A percentile compares a stretch with the other conserved stretches of the same genome.
Evolutionary conservation across 2,888 invertebrate genomes (phyloP).

Genomic region (Philaethria dido): DNA sequence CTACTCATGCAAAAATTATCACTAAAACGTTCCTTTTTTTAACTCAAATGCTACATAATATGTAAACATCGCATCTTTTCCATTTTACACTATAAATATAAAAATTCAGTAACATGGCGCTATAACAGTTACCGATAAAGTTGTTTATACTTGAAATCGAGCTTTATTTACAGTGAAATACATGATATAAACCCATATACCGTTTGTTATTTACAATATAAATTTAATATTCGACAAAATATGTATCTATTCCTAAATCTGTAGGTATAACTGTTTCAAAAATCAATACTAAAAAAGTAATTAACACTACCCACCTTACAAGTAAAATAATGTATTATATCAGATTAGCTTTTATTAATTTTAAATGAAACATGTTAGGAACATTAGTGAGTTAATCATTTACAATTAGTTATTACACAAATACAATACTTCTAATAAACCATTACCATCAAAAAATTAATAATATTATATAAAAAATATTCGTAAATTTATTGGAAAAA

Average conservation of each 20-base stretch:
- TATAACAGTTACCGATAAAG: constrained; percentile 8
- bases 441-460: constrained; percentile 30
- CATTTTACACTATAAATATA: neutral
- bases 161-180: constrained; percentile 31
- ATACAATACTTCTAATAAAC: constrained; percentile 26
- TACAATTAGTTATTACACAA: constrained; percentile 27
- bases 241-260: neutral
- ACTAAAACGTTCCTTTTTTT: no score
- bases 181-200: constrained; percentile 20
- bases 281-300: neutral
- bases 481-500: constrained; percentile 24
- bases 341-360: constrained; percentile 5
- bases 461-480: constrained; percentile 25
- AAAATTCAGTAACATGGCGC: neutral
- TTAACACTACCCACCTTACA: constrained; percentile 15
- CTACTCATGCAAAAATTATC: no score
- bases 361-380: constrained; percentile 32
- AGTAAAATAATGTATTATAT: constrained; percentile 7
- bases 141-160: constrained; percentile 37
- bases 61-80: no score
- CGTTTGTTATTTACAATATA: constrained; percentile 35
- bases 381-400: constrained; percentile 35
- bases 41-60: no score
- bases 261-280: neutral
- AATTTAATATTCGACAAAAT: neutral